Base-by-base conservation (phyloP, 2,888 invertebrate species). In the Eupeodes latifasciatus region DNA sequence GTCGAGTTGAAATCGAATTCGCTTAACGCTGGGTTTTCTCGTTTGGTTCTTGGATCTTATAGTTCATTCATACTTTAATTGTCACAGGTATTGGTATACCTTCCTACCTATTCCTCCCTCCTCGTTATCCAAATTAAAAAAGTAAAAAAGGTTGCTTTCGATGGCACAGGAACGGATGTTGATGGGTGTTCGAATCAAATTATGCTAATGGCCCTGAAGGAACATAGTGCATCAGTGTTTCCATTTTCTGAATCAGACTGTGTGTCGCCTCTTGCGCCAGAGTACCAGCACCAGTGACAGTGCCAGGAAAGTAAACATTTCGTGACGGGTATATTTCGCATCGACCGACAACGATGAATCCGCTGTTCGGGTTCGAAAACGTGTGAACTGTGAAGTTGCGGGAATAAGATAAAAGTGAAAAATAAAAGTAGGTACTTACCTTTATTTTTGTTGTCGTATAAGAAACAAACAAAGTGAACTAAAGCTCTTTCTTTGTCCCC, bases 1-100 rank as follows among this genome's bases (percentile, higher is more conserved):
- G 87, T 85, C 84, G 87, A 85, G 87, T 88, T 74, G 76, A 88
- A 88, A 85, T 88, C 87, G 85, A 72, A 27, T 81, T 62, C 66
- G 80, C 69, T 59, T 71, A 64, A 69, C 85, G 77, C 47, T 76
- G 66, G 53, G 49, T 16, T 67, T 12, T 36, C 40, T 40, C 62
- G 51, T 64, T 40, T 72, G 16, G 49, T 49, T 49, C 49, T 61
- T 49, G 16, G 64, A 44, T 64, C 9, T 14, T 49, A 6, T 47
- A 40, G 74, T 51, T 62, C 47, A 49, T 49, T 40, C 61, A 61
- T 61, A 61, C 34, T 75, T 74, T 72, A 14, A 61, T 27, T 49
- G 74, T 61, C 71, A 51, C 49, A 36, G 61, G 61, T 27, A 36
- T 59, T 27, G 27, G 27, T 27, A 27, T 27, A 27, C 27, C 27